phyloP scores from a whole-genome alignment of 1,140 invertebrate genomes.

The Marisa cornuarietis region DNA sequence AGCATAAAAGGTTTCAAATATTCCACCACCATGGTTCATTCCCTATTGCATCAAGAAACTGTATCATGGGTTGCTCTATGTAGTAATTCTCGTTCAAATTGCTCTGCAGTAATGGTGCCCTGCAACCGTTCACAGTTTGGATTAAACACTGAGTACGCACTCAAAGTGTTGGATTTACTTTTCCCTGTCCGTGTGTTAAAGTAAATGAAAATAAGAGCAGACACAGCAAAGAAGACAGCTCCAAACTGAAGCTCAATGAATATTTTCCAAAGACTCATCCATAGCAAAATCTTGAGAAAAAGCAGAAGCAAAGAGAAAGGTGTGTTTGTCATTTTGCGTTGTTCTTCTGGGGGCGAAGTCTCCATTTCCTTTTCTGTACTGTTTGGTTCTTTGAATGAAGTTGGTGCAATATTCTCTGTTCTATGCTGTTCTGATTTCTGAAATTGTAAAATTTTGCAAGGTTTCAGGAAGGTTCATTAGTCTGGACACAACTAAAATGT shows the following conservation, averaged over 20 bases:
- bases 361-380: neutral
- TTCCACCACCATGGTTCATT: too few species aligned
- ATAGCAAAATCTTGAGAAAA: slow-evolving; percentile 68
- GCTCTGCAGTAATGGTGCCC: slow-evolving; percentile 93
- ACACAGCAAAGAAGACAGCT: slow-evolving; percentile 85
- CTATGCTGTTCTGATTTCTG: too few species aligned
- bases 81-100: slow-evolving; percentile 86
- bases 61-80: slow-evolving; percentile 8
- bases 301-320: slow-evolving; percentile 13
- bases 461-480: too few species aligned
- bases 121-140: slow-evolving; percentile 90
- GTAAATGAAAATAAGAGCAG: slow-evolving; percentile 82
- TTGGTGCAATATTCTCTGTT: too few species aligned
- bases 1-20: too few species aligned
- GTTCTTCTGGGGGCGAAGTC: neutral
- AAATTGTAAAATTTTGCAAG: too few species aligned
- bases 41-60: neutral
- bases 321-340: neutral
- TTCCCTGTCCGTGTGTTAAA: slow-evolving; percentile 77
- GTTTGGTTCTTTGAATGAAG: too few species aligned
- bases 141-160: slow-evolving; percentile 98
- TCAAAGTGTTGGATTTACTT: slow-evolving; percentile 77
- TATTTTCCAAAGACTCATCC: slow-evolving; percentile 74
- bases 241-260: slow-evolving; percentile 88
- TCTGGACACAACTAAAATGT: too few species aligned